phyloP scores from a whole-genome alignment of 2,797 vertebrate species.

The Nannoperca obscura region DNA sequence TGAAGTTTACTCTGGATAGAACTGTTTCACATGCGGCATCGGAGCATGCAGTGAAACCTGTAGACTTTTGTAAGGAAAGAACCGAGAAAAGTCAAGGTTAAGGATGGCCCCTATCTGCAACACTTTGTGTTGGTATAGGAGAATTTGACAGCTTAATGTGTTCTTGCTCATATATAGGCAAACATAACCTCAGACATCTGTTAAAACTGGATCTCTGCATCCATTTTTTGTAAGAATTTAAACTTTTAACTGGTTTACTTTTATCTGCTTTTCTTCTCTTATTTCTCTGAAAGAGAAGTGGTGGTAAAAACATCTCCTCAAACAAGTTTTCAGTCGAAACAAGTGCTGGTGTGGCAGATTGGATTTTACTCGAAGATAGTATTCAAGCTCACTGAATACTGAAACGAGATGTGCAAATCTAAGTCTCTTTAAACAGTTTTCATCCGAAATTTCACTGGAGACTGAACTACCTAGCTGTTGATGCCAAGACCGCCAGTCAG shows the following conservation, averaged over 20 bases:
- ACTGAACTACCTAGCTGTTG: background rate
- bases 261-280: background rate
- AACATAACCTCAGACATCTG: constrained; percentile 13
- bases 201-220: constrained; percentile 12
- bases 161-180: constrained; percentile 22
- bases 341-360: background rate
- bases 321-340: constrained; percentile 6
- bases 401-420: constrained; percentile 26
- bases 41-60: constrained; percentile 25
- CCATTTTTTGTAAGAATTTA: constrained; percentile 1
- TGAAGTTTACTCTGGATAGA: constrained; percentile 62
- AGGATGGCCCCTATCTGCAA: background rate
- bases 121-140: background rate
- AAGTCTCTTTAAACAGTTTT: constrained; percentile 14
- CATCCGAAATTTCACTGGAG: background rate
- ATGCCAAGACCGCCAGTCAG: background rate
- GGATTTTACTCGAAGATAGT: background rate
- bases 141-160: constrained; percentile 18
- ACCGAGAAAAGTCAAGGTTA: constrained; percentile 55
- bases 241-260: constrained; percentile 14
- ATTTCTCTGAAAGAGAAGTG: background rate
- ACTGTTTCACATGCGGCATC: constrained; percentile 42
- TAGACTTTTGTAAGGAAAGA: constrained; percentile 23
- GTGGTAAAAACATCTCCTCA: background rate
- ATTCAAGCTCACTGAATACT: constrained; percentile 26